Evolutionary conservation across 2,797 vertebrate species (phyloP), one percentile per base, ranked within the genome.

Genomic region (Tapirus indicus): DNA sequence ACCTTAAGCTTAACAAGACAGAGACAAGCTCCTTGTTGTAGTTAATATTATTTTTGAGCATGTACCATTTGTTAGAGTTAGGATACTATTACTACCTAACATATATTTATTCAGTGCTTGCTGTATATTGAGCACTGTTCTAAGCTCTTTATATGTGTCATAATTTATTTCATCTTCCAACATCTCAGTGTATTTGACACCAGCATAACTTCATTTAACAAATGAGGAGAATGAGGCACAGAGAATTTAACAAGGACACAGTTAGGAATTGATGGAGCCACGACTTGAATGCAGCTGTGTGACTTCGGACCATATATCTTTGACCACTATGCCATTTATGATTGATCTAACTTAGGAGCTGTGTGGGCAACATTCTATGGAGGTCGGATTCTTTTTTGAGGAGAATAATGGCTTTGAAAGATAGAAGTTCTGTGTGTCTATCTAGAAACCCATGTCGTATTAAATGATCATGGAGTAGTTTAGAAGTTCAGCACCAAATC

Each of bases 401-500:
- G 56, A 44, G 38, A 77, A 88, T 52, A 87, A 35, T 41, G 49
- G 49, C 56, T 80, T 82, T 38, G 29, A 47, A 87, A 71, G 10
- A 17, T 20, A 62, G 16, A 60, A 38, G 71, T 66, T 60, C 20
- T 83, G 9, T 86, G 41, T 68, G 11, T 80, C 23, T 6, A 0
- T 79, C 90, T 97, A 44, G 75, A 88, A 87, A 82, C 84, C 80
- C 91, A 88, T 82, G 92, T 96, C 95, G 68, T 84, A 93, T 97
- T 88, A 80, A 94, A 94, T 93, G 96, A 94, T 97, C 92, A 97
- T 60, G 62, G 82, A 85, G 69, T 95, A 91, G 95, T 88, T 98
- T 77, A 96, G 91, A 98, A 88, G 29, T 97, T 97, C 95, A 97
- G 88, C 95, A 94, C 93, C 90, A 87, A 94, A 82, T 98, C 94